Evolutionary conservation across 2,888 invertebrate genomes (phyloP), one percentile per base, ranked within the genome.

Genomic region (Nemapogon koenigi): DNA sequence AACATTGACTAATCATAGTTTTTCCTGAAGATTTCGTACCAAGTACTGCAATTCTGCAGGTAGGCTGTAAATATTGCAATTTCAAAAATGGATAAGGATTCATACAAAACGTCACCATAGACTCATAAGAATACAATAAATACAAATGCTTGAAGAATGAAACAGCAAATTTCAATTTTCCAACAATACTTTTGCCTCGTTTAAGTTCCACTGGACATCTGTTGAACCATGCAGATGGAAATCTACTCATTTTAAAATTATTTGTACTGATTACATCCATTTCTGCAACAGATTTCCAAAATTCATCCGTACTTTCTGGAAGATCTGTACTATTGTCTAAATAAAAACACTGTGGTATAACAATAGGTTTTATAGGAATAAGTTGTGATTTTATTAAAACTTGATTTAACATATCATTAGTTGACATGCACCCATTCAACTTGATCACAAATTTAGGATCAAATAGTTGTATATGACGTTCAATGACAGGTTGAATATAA

Each of bases 141-240:
- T 81, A 87, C 3, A 88, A 67, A 50, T 83, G 81, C 54, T 83
- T 84, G 54, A 85, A 73, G 48, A 86, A 85, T 22, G 71, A 64
- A 1, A 85, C 82, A 1, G 83, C 81, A 47, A 70, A 76, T 54
- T 81, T 79, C 1, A 81, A 58, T 35, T 67, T 61, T 14, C 88
- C 88, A 18, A 59, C 50, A 10, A 63, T 49, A 31, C 75, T 62
- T 37, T 55, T 59, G n/a, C 87, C 82, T 42, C 73, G 66, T 45
- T 73, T 73, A 46, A 87, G 67, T 45, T 84, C 81, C 2, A 88
- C 84, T 3, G 88, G 88, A 52, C 88, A 88, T 47, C 79, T 63
- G 36, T 70, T 78, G 26, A 62, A 69, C 85, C 86, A 87, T 31
- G 73, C 66, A 3, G 86, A 86, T 44, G 82, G 47, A 47, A 49